These are phyloP conservation scores for Drosophila paulistorum DNA, from an alignment of 1,140 invertebrate genomes.

Conservation along the genomic window DNA sequence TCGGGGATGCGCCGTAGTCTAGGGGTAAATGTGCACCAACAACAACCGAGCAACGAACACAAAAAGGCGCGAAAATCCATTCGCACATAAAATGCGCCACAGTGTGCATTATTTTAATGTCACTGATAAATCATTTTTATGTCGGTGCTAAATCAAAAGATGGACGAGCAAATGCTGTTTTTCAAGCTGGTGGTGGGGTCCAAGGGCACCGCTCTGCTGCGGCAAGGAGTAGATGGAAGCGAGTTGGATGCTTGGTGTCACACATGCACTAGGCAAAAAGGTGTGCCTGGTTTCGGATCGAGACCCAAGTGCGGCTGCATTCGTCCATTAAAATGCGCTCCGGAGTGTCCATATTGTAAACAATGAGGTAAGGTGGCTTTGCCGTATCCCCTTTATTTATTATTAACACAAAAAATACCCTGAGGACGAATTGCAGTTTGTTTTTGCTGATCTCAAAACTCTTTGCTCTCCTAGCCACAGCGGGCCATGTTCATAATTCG, in stretches of 20 bases:
- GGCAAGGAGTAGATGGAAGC: not conserved
- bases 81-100: constrained; percentile 83
- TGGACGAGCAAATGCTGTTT: constrained; percentile 81
- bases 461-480: constrained; percentile 45
- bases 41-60: constrained; percentile 46
- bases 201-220: not conserved
- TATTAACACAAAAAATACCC: constrained; percentile 80
- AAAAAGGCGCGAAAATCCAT: constrained; percentile 82
- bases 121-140: constrained; percentile 83
- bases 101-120: constrained; percentile 83
- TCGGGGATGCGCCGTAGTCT: constrained; percentile 15
- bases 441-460: constrained; percentile 14
- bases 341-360: constrained; percentile 75
- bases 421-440: constrained; percentile 74
- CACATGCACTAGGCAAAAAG: constrained; percentile 56
- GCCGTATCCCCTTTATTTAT: constrained; percentile 69
- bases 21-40: constrained; percentile 43
- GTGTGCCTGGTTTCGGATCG: constrained; percentile 26
- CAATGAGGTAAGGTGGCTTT: constrained; percentile 19
- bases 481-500: constrained; percentile 72
- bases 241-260: constrained; percentile 42
- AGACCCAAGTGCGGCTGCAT: constrained; percentile 51
- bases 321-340: constrained; percentile 80
- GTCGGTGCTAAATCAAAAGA: constrained; percentile 83
- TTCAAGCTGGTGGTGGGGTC: constrained; percentile 47